Evolutionary conservation across 2,888 invertebrate genomes (phyloP).

Genomic region (Cecidostiba fungosa): DNA sequence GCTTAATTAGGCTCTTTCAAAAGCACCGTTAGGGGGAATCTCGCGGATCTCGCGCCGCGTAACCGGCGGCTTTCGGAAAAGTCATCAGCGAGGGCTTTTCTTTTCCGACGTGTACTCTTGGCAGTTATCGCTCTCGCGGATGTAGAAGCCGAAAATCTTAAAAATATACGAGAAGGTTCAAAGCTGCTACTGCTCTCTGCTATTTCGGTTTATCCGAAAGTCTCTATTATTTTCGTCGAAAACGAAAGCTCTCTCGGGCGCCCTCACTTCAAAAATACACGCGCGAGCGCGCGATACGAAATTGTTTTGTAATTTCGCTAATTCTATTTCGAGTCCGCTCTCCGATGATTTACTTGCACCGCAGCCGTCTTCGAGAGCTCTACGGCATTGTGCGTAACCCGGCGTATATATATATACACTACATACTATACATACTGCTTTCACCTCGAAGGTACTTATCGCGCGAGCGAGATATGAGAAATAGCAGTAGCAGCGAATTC

Average conservation of each 20-base stretch:
- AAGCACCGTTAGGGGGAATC: background rate
- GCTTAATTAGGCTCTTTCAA: constrained; percentile 34
- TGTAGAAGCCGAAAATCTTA: background rate
- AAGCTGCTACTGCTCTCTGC: background rate
- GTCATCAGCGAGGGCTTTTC: too few species aligned
- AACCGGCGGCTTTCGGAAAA: too few species aligned
- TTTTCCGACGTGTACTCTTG: too few species aligned
- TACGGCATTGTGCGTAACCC: too few species aligned
- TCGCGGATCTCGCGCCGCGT: background rate
- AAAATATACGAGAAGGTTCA: constrained; percentile 18
- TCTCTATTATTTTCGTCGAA: constrained; percentile 10
- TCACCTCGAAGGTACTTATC: background rate
- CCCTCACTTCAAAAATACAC: constrained; percentile 10
- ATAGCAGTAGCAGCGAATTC: background rate
- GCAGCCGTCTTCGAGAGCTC: too few species aligned
- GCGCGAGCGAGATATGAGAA: background rate
- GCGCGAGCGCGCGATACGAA: background rate
- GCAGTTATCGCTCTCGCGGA: too few species aligned
- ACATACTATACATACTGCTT: background rate
- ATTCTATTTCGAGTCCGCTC: constrained; percentile 13
- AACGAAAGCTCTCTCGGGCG: background rate
- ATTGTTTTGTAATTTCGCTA: constrained; percentile 19
- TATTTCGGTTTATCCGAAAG: constrained; percentile 7
- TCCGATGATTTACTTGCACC: background rate
- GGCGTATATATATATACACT: too few species aligned